phyloP scores from a whole-genome alignment of 2,797 vertebrate genomes.

The Microchirus variegatus region DNA sequence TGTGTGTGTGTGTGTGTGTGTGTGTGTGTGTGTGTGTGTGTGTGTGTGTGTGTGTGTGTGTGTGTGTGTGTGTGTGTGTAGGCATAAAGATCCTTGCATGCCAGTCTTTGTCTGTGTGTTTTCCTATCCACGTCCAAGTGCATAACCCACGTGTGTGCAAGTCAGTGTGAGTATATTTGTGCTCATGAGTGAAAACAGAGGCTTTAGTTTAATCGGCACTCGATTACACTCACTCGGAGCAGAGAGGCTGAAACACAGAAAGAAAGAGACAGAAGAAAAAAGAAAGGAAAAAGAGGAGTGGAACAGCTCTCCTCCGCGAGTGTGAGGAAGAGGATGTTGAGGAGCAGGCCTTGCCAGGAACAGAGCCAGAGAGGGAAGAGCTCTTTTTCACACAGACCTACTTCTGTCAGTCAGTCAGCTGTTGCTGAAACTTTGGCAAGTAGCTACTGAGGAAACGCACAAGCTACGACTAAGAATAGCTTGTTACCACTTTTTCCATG shows the following conservation, averaged over 20 bases:
- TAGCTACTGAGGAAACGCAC: slow-evolving; percentile 9
- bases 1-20: slow-evolving; percentile 2
- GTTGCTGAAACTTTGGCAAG: slow-evolving; percentile 9
- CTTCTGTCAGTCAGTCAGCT: slow-evolving; percentile 61
- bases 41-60: slow-evolving; percentile 23
- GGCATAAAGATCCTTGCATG: background rate
- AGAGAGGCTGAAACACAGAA: slow-evolving; percentile 4
- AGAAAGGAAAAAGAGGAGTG: slow-evolving; percentile 1
- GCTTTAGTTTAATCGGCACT: no score
- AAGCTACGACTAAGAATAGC: no score
- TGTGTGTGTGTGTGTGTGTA: slow-evolving; percentile 6
- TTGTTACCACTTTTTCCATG: no score
- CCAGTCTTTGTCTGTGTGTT: background rate
- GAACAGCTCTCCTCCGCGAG: background rate
- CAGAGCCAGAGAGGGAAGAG: slow-evolving; percentile 33
- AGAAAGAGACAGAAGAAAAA: slow-evolving; percentile 25
- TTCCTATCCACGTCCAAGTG: background rate
- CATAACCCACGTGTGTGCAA: slow-evolving; percentile 1
- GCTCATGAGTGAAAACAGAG: no score
- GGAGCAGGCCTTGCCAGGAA: slow-evolving; percentile 44
- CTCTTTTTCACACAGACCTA: slow-evolving; percentile 57
- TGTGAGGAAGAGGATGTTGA: slow-evolving; percentile 33
- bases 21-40: slow-evolving; percentile 7
- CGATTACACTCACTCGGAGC: no score
- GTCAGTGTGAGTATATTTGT: background rate